Base-by-base conservation (phyloP, 2,888 invertebrate species). In the Eilema caniola region DNA sequence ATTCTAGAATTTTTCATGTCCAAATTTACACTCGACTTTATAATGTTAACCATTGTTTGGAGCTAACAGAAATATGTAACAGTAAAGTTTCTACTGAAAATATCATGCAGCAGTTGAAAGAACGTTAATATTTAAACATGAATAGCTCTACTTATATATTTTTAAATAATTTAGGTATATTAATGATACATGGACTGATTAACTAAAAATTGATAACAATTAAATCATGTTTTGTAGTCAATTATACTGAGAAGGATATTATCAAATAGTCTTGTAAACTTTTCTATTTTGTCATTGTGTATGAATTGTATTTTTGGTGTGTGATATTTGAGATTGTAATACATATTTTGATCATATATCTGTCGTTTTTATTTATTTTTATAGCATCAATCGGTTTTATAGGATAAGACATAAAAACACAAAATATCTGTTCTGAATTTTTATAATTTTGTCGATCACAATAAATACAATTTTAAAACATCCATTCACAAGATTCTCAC, bases 401-500 rank as follows among this genome's bases (percentile, higher is more conserved):
- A 20, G 20, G 7, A 20, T 16, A n/a, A n/a, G 53, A 8, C 0
- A 53, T 2, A 53, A 41, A 53, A 53, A 53, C n/a, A 53, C 10
- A 31, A 33, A 62, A 23, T 14, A 62, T 62, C 37, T 33, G 41
- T 83, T 80, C 79, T 14, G 53, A 74, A 76, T 77, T 82, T 70
- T 61, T 82, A 62, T 82, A 82, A 78, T 82, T 78, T 81, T 77
- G n/a, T 81, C 72, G 72, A 83, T 80, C 78, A 81, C 82, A 82
- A 82, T 83, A 83, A 83, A 82, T 82, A 83, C 78, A 80, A 75
- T 77, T 74, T 79, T 73, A 80, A 10, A 77, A 75, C 81, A 77
- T 72, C 75, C 79, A 77, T 72, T 75, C 80, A 31, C 59, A 69
- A 66, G 72, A 71, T 74, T 83, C 76, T 81, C 77, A 78, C 78